Evolutionary conservation across 2,797 vertebrate genomes (phyloP), one percentile per base, ranked within the genome.

Genomic region (Brachyalestes nurse): DNA sequence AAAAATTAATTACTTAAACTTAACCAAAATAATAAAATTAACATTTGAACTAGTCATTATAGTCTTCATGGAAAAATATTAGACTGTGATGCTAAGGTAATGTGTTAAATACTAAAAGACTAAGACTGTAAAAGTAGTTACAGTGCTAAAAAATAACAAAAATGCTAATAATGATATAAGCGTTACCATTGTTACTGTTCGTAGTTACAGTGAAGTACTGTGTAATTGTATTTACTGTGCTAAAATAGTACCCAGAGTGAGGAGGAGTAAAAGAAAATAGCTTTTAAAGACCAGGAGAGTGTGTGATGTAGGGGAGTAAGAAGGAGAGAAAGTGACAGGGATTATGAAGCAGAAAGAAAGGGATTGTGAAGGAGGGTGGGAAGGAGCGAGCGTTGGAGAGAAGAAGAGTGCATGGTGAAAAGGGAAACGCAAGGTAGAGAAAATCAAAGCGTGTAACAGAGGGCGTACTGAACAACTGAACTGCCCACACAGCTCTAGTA

Each of bases 261-360:
- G 8, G 25, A 38, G 3, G 2, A 38, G n/a, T 9, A 16, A 57
- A 1, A 34, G 8, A 9, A 72, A 40, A 8, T 10, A 34, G 23
- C 16, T 55, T 72, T 4, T 19, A 19, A 78, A 77, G 38, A 38
- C 21, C 47, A 14, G 8, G 16, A 6, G 51, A 73, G 19, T 40
- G 14, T 78, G 49, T 65, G 60, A 40, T 38, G 40, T 58, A 53
- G 51, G n/a, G 64, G 62, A 25, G 53, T 21, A 61, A 69, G 28
- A 34, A 16, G 40, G 10, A 71, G 14, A 28, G 6, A 45, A 16
- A 9, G 55, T 77, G 62, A 70, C 23, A 65, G 25, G 67, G 61
- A 62, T 47, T 73, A 34, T 57, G n/a, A 42, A 83, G 67, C 25
- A 69, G 62, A 55, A 77, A 17, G 9, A 62, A 58, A 70, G 58